phyloP scores from a whole-genome alignment of 2,888 invertebrate genomes.

The Agrochola lota region DNA sequence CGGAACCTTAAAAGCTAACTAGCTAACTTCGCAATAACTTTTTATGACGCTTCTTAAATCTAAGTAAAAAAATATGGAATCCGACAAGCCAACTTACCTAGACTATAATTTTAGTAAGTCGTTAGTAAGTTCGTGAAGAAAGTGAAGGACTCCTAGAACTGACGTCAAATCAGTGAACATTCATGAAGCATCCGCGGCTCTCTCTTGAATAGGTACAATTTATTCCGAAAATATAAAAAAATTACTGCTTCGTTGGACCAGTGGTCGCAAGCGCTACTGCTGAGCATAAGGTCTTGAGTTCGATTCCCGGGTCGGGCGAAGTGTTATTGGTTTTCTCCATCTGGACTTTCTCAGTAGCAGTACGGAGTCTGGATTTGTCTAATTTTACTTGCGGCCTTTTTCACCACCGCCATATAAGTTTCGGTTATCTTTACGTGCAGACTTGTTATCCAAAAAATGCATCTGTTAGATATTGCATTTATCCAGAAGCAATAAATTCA shows the following conservation, averaged over 20 bases:
- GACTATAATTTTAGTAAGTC: conserved; percentile 57
- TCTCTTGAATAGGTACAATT: conserved; percentile 1
- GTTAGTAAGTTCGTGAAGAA: conserved; percentile 61
- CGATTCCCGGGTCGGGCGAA: background rate
- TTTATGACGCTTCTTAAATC: background rate
- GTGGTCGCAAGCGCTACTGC: background rate
- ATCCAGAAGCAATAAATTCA: background rate
- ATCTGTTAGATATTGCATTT: no score
- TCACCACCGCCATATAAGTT: background rate
- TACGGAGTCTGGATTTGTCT: background rate
- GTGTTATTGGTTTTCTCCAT: background rate
- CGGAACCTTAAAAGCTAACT: background rate
- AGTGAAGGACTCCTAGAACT: conserved; percentile 53
- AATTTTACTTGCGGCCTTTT: background rate
- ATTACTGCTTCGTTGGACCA: background rate
- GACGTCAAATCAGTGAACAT: conserved; percentile 68
- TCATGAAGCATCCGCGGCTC: conserved; percentile 55
- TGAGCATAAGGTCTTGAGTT: background rate
- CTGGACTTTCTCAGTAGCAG: background rate
- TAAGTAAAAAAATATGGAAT: conserved; percentile 28
- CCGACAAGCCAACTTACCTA: conserved; percentile 37
- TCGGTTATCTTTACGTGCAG: background rate
- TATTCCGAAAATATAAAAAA: background rate
- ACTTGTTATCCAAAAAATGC: background rate
- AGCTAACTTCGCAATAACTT: conserved; percentile 3